These are phyloP conservation scores for Macaca fascicularis DNA, from an alignment of 2,113 vertebrate genomes.

Conservation along the genomic window T2T-MFA8v1.1 NC_088394.1:17006501-17007000, in stretches of 20 bases:
- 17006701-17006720: not conserved
- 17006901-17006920: not conserved
- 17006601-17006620: not conserved
- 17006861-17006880: not conserved
- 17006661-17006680: not conserved
- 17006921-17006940: not conserved
- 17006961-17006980: not conserved
- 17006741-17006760: not conserved
- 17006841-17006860: not conserved
- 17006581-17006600: not conserved
- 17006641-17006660: not conserved
- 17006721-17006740: not conserved
- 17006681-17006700: not conserved
- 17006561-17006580: not conserved
- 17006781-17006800: not conserved
- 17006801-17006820: not conserved
- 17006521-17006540: not conserved
- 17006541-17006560: not conserved
- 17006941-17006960: not conserved
- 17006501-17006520: not conserved
- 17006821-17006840: not conserved
- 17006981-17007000: not conserved
- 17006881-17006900: not conserved
- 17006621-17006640: not conserved
- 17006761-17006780: not conserved